These are phyloP conservation scores for Corythaeola cristata DNA, from an alignment of 2,113 vertebrate genomes.

Conservation along the genomic window DNA sequence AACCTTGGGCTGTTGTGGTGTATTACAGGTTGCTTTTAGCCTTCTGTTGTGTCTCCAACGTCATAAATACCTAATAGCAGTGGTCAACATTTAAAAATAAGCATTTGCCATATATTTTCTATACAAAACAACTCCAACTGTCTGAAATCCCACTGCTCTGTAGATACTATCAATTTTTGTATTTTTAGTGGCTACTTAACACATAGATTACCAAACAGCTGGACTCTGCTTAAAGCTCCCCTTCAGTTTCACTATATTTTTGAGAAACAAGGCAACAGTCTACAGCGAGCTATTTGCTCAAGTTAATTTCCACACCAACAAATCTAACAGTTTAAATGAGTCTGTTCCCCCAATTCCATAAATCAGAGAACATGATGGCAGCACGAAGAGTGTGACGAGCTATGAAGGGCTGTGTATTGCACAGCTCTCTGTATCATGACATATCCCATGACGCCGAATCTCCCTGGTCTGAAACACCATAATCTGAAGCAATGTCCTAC, in stretches of 20 bases:
- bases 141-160: background rate
- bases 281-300: background rate
- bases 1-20: background rate
- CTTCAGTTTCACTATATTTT: background rate
- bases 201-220: background rate
- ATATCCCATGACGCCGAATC: background rate
- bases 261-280: background rate
- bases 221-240: background rate
- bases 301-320: background rate
- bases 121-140: background rate
- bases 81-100: background rate
- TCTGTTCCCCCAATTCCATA: background rate
- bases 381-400: background rate
- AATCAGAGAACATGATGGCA: background rate
- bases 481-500: background rate
- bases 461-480: background rate
- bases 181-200: background rate
- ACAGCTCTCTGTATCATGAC: too few relatives aligned
- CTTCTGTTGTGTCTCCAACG: background rate
- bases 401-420: background rate
- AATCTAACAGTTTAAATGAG: background rate
- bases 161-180: background rate
- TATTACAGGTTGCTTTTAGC: background rate
- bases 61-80: slow-evolving; percentile 1
- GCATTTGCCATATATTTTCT: background rate